Evolutionary conservation across 2,888 invertebrate species (phyloP), one percentile per base, ranked within the genome.

Genomic region (Morpho achilles): DNA sequence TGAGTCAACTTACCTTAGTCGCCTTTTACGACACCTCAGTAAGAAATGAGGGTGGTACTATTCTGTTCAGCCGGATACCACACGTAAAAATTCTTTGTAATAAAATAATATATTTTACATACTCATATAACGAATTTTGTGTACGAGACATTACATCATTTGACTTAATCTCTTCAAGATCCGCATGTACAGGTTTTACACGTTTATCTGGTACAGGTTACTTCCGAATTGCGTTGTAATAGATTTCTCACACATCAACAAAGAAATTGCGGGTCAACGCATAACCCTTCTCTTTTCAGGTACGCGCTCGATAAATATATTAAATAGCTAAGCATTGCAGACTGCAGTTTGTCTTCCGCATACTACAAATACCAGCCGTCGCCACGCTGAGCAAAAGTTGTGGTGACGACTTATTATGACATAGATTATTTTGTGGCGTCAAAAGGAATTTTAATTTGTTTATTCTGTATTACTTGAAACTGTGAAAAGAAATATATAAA

Each of bases 281-380:
- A 57, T 64, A 63, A 65, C 58, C 61, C 60, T 59, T 55, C 64
- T 62, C 52, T 58, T 56, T 64, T 58, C 41, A 58, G 64, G 64
- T 63, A 56, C 59, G 50, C 54, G 59, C 49, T 60, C 60, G 55
- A 63, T 60, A 59, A 61, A 59, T 55, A 61, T 57, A 59, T 60
- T 66, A 63, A 64, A 65, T 65, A 62, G 60, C 67, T 63, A 65
- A 70, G 66, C 67, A 67, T 66, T 68, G 67, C 64, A 61, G 59
- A 60, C 60, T 62, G 63, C 66, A 69, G 65, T 68, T 60, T 64
- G 67, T 66, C 79, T 83, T 84, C 84, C 84, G 84, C 84, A 81
- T 84, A 74, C 79, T 78, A 71, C 62, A 70, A 76, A 76, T 80
- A 75, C 66, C 71, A 63, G 71, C 72, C 72, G 74, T 68, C 69